These are phyloP conservation scores for Rousettus leschenaultii DNA, from an alignment of 2,113 vertebrate genomes.

Conservation along the genomic window DNA sequence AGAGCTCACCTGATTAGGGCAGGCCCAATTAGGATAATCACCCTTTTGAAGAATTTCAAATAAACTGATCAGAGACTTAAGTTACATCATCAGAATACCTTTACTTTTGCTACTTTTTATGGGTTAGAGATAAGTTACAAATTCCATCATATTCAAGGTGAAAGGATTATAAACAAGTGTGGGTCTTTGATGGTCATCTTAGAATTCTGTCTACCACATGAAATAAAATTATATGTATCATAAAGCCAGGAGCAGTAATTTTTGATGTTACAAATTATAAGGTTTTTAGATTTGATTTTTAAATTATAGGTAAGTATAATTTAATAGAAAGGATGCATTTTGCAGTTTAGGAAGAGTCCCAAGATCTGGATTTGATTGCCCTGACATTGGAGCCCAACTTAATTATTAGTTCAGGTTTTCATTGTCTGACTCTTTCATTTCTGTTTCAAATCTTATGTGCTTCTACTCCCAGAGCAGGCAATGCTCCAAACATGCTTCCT, in stretches of 20 bases:
- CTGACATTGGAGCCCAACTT: neutral
- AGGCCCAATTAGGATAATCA: neutral
- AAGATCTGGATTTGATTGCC: neutral
- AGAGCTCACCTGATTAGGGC: neutral
- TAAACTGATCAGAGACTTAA: neutral
- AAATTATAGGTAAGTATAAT: neutral
- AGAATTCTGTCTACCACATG: neutral
- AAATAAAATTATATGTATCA: neutral
- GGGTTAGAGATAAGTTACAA: neutral
- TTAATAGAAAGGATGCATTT: neutral
- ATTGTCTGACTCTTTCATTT: neutral
- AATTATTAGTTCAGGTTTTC: neutral
- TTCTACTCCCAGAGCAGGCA: neutral
- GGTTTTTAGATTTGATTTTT: neutral
- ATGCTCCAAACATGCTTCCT: neutral
- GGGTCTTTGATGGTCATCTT: neutral
- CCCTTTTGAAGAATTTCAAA: neutral
- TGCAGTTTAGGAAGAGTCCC: neutral
- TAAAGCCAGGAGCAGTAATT: neutral
- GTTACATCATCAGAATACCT: neutral
- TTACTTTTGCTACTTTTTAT: neutral
- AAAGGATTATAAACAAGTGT: neutral
- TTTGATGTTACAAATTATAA: neutral
- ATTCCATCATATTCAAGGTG: accelerated
- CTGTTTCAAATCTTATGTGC: neutral